A percentile compares a stretch with the other conserved stretches of the same genome.
These are phyloP conservation scores for Nannobrachium achirus DNA, from an alignment of 2,113 vertebrate species.

Conservation along the genomic window DNA sequence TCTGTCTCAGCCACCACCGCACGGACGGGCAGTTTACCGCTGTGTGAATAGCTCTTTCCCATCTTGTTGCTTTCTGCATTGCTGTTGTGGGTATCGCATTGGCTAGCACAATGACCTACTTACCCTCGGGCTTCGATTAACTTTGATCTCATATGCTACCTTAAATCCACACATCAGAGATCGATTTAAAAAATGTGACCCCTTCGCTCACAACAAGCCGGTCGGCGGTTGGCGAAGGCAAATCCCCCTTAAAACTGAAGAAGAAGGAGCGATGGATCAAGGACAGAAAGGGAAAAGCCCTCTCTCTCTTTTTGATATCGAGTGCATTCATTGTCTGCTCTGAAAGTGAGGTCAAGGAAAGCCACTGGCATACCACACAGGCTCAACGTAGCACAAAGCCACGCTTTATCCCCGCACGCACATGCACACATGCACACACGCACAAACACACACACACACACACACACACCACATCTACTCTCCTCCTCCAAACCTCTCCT, in stretches of 20 bases:
- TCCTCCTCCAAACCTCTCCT: slow-evolving; percentile 57
- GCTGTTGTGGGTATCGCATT: no score
- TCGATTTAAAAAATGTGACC: background rate
- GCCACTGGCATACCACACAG: slow-evolving; percentile 52
- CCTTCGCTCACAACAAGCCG: background rate
- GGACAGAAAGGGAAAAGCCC: slow-evolving; percentile 45
- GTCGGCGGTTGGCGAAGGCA: background rate
- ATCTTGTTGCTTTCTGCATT: no score
- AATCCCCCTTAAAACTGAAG: slow-evolving; percentile 11
- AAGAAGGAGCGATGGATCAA: slow-evolving; percentile 34
- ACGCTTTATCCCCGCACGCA: slow-evolving; percentile 58
- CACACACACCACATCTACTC: slow-evolving; percentile 53
- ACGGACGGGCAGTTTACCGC: no score
- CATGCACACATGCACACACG: no score
- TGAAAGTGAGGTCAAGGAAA: slow-evolving; percentile 76
- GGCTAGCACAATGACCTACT: no score
- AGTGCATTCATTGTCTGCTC: slow-evolving; percentile 68
- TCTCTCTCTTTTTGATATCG: slow-evolving; percentile 43
- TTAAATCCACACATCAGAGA: background rate
- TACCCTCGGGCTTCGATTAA: no score
- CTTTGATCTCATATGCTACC: slow-evolving; percentile 1
- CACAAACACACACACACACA: no score
- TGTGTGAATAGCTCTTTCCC: no score
- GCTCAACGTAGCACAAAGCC: slow-evolving; percentile 65
- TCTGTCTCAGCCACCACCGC: no score